Base-by-base conservation (phyloP, 1,140 invertebrate genomes). In the Drosophila busckii region DNA sequence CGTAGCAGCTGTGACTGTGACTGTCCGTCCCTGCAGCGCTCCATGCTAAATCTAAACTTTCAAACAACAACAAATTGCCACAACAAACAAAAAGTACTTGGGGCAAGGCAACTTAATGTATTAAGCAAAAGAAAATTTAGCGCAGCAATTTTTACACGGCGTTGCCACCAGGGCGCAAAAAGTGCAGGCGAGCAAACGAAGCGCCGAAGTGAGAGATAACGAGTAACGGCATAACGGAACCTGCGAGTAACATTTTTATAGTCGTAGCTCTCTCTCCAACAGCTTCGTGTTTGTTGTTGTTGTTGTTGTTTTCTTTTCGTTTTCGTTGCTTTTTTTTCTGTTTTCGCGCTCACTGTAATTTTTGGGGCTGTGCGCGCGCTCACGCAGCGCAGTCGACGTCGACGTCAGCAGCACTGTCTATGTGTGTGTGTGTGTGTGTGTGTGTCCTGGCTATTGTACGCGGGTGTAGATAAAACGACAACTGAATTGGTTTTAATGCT, bases 91-190 rank as follows among this genome's bases (percentile, higher is more conserved):
- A 25, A 48, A 31, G 9, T 17, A n/a, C n/a, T n/a, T n/a, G n/a
- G n/a, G n/a, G n/a, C n/a, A n/a, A n/a, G n/a, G n/a, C n/a, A 42
- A 44, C 48, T 42, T 49, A 13, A 37, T 29, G 55, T 29, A 53
- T 10, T 38, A 20, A 15, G 7, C n/a, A 4, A 7, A 20, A 29
- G 12, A 26, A 20, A 45, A 29, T 3, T n/a, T 9, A 2, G 13
- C 7, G 37, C 25, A 31, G 19, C 20, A 45, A 12, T 9, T 12
- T 19, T 15, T 35, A n/a, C 31, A 31, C 35, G 54, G 68, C 32
- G 68, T 70, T 70, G 68, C 68, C 68, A 70, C 54, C n/a, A 52
- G 44, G 26, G 38, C 26, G 32, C 13, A 13, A 26, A 10, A 13
- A n/a, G 6, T 8, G 35, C 46, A 28, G 9, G 26, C 35, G 41